phyloP scores from a whole-genome alignment of 2,113 vertebrate genomes.

The Anolis carolinensis region DNA sequence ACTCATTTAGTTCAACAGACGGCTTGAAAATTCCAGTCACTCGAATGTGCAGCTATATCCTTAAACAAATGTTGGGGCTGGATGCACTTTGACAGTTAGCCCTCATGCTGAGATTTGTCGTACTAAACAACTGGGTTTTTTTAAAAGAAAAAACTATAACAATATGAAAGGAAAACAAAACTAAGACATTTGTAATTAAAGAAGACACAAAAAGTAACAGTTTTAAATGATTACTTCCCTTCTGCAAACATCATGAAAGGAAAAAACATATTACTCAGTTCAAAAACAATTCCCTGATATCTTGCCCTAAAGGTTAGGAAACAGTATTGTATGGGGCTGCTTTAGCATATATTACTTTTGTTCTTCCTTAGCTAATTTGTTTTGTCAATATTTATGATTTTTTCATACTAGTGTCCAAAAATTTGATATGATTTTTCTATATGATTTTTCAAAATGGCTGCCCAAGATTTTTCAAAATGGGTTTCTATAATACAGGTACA shows the following conservation, averaged over 20 bases:
- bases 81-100: background rate
- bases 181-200: background rate
- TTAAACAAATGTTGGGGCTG: constrained; percentile 2
- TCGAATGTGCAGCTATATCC: background rate
- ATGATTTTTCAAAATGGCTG: background rate
- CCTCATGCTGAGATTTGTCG: background rate
- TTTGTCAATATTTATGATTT: background rate
- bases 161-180: background rate
- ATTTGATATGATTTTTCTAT: background rate
- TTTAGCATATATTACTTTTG: background rate
- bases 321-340: background rate
- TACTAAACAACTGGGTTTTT: constrained; percentile 14
- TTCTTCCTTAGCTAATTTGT: background rate
- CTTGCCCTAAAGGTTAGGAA: background rate
- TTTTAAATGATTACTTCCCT: background rate
- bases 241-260: background rate
- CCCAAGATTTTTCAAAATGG: too few relatives aligned
- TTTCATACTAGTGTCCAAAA: background rate
- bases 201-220: background rate
- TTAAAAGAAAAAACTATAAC: background rate
- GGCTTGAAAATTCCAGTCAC: background rate
- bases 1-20: background rate
- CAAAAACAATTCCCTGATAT: background rate
- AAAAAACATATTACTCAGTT: background rate
- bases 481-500: background rate